Base-by-base conservation (phyloP, 2,888 invertebrate species). In the Aethes cnicana region DNA sequence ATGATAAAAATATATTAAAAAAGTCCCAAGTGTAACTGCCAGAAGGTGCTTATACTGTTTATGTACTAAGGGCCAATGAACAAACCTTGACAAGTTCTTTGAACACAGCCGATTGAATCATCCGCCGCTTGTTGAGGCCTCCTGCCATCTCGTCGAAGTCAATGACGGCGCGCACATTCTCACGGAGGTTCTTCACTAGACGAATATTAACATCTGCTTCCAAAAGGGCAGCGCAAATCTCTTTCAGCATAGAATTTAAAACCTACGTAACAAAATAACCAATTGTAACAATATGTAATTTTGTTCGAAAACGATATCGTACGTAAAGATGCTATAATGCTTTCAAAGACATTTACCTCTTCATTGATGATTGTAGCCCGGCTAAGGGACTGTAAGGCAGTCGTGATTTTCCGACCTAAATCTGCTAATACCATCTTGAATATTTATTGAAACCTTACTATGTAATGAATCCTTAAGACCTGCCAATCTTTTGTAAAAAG, bases 91-190 rank as follows among this genome's bases (percentile, higher is more conserved):
- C 96, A 47, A 99, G 93, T 90, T 99, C 99, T 79, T 98, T 97
- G 84, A 98, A 99, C 0, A 99, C 99, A 47, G 98, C 98, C 64
- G 97, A 99, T 79, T 99, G 99, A 68, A 99, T 99, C 97, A 99
- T 98, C 52, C 98, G 92, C 43, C 99, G 91, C 77, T 99, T 99
- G 83, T 99, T 99, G 37, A 99, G 94, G 4, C 99, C 99, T 26
- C 96, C 96, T 66, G 98, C 98, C 98, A 99, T 99, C 81, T 99
- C 99, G 75, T 99, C 99, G 84, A 99, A 99, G 85, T 99, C 98
- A 81, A 99, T 99, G 58, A 98, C 97, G 36, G 96, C 93, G 52
- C 97, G 93, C 18, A 99, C 98, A 97, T 99, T 99, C 88, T 99
- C 98, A 61, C 98, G 92, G 30, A 99, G 91, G 80, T 97, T 95